Percentiles rank a stretch among this genome's conserved stretches.
phyloP scores from a whole-genome alignment of 1,140 invertebrate genomes.

The Heliconius eleuchia region DNA sequence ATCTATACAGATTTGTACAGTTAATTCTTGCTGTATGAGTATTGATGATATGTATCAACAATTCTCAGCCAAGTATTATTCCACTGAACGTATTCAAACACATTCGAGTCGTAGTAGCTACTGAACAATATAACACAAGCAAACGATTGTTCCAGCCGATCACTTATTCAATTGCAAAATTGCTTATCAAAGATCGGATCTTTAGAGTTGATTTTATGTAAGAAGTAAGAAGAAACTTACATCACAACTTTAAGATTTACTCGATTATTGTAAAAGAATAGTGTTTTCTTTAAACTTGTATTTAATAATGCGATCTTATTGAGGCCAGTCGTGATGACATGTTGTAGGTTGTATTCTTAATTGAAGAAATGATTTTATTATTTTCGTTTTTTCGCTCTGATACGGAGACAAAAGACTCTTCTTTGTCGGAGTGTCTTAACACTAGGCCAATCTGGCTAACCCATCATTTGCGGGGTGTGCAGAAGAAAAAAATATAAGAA shows the following conservation, averaged over 20 bases:
- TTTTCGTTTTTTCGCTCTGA: too few relatives aligned
- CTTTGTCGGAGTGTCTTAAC: too few relatives aligned
- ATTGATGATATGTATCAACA: background rate
- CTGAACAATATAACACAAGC: conserved; percentile 38
- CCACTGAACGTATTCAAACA: conserved; percentile 35
- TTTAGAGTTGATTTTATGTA: conserved; percentile 33
- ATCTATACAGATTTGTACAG: too few relatives aligned
- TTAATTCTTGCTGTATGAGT: too few relatives aligned
- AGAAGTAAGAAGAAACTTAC: background rate
- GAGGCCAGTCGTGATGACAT: too few relatives aligned
- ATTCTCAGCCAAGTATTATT: conserved; percentile 21
- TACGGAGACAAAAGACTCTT: too few relatives aligned
- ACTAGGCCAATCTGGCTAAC: background rate
- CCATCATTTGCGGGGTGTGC: background rate
- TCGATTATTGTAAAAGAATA: background rate
- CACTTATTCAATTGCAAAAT: conserved; percentile 48
- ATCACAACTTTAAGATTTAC: background rate
- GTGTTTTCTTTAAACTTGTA: background rate
- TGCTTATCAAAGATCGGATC: conserved; percentile 43
- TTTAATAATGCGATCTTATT: too few relatives aligned
- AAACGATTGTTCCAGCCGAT: conserved; percentile 43
- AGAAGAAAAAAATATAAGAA: too few relatives aligned
- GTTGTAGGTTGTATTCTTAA: too few relatives aligned
- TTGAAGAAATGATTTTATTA: too few relatives aligned
- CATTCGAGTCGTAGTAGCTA: conserved; percentile 36